A percentile compares a stretch with the other conserved stretches of the same genome.
phyloP scores from a whole-genome alignment of 2,113 vertebrate genomes.

The Myotis lucifugus region DNA sequence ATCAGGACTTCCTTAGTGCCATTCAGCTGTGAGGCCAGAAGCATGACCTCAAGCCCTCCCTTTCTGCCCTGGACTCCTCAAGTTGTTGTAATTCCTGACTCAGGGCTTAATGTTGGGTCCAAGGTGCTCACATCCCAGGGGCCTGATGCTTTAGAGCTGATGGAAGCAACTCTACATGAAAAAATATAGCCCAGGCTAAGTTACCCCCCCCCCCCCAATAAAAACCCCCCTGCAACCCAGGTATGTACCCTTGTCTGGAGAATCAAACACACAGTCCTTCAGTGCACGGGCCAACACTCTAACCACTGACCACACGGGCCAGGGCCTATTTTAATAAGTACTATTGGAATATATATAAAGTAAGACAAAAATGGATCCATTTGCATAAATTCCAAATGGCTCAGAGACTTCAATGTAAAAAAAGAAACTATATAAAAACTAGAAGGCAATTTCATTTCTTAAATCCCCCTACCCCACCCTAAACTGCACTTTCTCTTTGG shows the following conservation, averaged over 20 bases:
- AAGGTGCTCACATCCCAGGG: slow-evolving; percentile 24
- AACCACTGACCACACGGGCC: too few relatives aligned
- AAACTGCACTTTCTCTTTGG: neutral
- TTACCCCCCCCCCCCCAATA: neutral
- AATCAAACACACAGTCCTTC: too few relatives aligned
- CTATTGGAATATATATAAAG: neutral
- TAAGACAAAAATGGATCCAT: neutral
- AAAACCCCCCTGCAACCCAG: too few relatives aligned
- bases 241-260: too few relatives aligned
- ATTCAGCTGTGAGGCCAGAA: slow-evolving; percentile 86
- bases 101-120: neutral
- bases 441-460: neutral
- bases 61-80: neutral
- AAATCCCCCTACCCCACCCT: fast-evolving
- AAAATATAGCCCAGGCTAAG: neutral
- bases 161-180: neutral
- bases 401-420: slow-evolving; percentile 8
- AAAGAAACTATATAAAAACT: neutral
- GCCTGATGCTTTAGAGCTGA: neutral
- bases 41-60: neutral
- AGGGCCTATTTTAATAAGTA: neutral
- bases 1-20: slow-evolving; percentile 89
- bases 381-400: slow-evolving; percentile 1
- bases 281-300: too few relatives aligned
- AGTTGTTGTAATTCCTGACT: slow-evolving; percentile 19